Conservation (phyloP, 1,140 invertebrate species). For the Sitobion miscanthi region DNA sequence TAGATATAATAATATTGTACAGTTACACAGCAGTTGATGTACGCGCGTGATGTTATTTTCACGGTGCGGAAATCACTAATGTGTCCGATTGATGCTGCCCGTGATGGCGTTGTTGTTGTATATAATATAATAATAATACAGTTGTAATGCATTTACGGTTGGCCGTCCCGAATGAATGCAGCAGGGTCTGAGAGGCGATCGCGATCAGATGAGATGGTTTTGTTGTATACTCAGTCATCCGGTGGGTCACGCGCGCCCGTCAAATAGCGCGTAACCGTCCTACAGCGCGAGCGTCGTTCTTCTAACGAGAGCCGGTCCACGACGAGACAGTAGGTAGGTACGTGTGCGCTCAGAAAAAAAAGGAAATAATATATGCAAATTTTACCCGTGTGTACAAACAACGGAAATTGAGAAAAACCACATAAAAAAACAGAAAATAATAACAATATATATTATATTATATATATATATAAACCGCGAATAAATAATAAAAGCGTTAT, state of each 20-base stretch:
- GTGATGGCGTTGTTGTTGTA: neutral
- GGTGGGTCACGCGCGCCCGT: conserved; percentile 33
- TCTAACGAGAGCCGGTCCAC: conserved; percentile 12
- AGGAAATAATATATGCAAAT: conserved; percentile 8
- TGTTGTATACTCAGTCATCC: conserved; percentile 11
- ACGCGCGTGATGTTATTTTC: conserved; percentile 27
- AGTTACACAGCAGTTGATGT: neutral
- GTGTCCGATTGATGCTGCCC: neutral
- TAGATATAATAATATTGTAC: neutral
- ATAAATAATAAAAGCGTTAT: conserved; percentile 13
- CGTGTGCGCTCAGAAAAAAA: neutral
- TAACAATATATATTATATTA: neutral
- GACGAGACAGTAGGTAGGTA: neutral
- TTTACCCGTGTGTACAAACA: neutral
- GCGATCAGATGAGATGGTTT: conserved; percentile 12
- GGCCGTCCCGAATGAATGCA: neutral
- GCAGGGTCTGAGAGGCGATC: neutral
- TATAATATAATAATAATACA: conserved; percentile 3
- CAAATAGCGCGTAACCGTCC: conserved; percentile 49
- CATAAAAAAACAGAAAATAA: conserved; percentile 11
- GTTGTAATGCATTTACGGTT: neutral
- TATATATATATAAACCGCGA: neutral
- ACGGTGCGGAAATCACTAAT: conserved; percentile 14
- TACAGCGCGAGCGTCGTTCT: neutral
- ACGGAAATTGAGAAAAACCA: neutral